These are phyloP conservation scores for Alectura lathami DNA, from an alignment of 2,113 vertebrate genomes.

Conservation along the genomic window DNA sequence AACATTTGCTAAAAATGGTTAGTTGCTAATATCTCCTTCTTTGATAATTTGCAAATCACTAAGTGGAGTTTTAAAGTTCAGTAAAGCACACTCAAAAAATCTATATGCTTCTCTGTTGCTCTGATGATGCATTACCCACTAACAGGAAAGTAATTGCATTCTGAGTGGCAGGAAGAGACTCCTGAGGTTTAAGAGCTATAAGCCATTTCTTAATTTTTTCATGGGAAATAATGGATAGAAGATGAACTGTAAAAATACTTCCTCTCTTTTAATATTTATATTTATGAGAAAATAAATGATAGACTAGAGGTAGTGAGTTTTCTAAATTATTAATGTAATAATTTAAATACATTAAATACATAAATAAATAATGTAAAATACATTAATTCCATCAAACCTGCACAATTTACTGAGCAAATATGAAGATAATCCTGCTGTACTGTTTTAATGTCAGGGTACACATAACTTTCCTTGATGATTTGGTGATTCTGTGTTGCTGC, in stretches of 20 bases:
- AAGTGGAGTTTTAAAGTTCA: conserved; percentile 8
- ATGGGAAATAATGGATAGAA: conserved; percentile 8
- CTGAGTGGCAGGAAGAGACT: conserved; percentile 13
- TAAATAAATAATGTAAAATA: too few relatives aligned
- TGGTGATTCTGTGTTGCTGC: background rate
- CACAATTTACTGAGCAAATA: conserved; percentile 22
- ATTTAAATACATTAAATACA: too few relatives aligned
- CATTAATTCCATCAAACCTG: conserved; percentile 42
- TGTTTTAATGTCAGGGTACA: background rate
- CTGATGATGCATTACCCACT: conserved; percentile 6
- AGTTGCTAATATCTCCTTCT: background rate
- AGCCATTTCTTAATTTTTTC: conserved; percentile 45
- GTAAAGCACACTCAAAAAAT: conserved; percentile 8
- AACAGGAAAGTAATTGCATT: conserved; percentile 46
- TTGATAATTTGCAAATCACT: background rate
- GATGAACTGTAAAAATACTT: conserved; percentile 12
- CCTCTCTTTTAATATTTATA: background rate
- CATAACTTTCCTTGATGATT: background rate
- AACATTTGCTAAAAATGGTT: background rate
- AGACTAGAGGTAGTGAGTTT: conserved; percentile 46
- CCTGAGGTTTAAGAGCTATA: conserved; percentile 42
- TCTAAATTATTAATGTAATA: conserved; percentile 7
- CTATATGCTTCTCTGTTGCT: background rate
- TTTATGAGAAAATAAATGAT: conserved; percentile 47
- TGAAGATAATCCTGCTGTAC: background rate